Conservation (phyloP, 2,113 vertebrate species). For the Hassar affinis region DNA sequence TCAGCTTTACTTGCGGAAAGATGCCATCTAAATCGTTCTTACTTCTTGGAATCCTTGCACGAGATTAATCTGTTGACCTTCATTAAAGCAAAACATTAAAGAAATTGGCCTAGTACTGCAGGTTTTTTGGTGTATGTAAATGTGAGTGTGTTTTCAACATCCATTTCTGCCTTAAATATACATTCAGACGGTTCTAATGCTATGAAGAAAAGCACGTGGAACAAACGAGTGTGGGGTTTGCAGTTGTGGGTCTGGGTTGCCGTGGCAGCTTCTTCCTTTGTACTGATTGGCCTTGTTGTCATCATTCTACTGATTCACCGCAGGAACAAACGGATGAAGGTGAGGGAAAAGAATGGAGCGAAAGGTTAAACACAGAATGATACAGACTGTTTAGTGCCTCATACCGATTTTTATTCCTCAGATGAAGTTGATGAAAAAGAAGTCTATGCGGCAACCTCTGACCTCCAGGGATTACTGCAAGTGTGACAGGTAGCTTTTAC, state of each 20-base stretch:
- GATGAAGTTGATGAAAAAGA: conserved; percentile 53
- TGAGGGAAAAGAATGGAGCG: conserved; percentile 29
- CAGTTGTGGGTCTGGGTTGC: conserved; percentile 65
- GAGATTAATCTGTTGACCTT: not conserved
- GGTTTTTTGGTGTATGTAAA: not conserved
- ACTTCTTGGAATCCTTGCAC: not conserved
- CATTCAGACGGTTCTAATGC: not conserved
- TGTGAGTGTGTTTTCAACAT: not conserved
- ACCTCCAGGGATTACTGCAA: conserved; percentile 62
- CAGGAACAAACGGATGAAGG: conserved; percentile 63
- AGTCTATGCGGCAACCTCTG: conserved; percentile 37
- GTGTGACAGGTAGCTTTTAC: conserved; percentile 64
- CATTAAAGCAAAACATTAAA: not conserved
- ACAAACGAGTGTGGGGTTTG: conserved; percentile 21
- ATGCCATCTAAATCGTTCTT: not conserved
- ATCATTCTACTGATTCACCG: conserved; percentile 28
- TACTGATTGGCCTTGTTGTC: conserved; percentile 57
- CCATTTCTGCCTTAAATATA: not conserved
- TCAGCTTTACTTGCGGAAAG: not conserved
- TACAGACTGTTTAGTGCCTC: not conserved
- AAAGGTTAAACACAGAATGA: not conserved
- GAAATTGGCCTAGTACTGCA: not conserved
- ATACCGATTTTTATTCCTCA: conserved; percentile 34
- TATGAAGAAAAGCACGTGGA: not conserved
- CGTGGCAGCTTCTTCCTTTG: conserved; percentile 40